These are phyloP conservation scores for Chromis chromis DNA, from an alignment of 2,797 vertebrate species.

Conservation along the genomic window DNA sequence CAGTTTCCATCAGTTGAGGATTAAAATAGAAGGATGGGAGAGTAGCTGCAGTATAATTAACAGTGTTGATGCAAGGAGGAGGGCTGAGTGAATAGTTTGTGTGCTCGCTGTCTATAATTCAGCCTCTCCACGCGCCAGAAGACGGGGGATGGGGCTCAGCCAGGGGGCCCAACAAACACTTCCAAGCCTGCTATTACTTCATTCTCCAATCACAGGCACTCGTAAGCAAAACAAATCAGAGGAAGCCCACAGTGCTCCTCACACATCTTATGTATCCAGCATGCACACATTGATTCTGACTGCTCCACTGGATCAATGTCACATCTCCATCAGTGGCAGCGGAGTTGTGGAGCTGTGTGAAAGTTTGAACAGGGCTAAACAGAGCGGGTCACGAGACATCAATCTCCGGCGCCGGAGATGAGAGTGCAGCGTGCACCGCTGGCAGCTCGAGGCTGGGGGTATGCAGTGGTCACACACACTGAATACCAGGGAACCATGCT, in stretches of 20 bases:
- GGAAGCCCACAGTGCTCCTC: constrained; percentile 23
- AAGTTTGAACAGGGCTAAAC: constrained; percentile 27
- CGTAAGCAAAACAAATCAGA: constrained; percentile 57
- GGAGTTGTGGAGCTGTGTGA: constrained; percentile 1
- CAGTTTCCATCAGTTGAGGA: constrained; percentile 59
- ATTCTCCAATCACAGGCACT: constrained; percentile 57
- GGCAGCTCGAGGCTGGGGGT: constrained; percentile 14
- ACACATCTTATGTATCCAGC: constrained; percentile 17
- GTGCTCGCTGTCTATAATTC: constrained; percentile 74
- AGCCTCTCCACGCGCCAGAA: constrained; percentile 67
- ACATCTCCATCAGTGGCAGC: neutral
- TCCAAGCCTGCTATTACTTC: constrained; percentile 69
- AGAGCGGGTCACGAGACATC: neutral
- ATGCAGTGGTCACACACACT: constrained; percentile 43
- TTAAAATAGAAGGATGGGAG: constrained; percentile 73
- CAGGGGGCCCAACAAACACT: constrained; percentile 59
- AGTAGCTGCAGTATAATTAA: constrained; percentile 75
- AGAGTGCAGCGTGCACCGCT: constrained; percentile 7
- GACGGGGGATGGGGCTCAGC: constrained; percentile 55
- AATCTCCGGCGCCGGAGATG: neutral
- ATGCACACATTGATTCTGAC: constrained; percentile 28
- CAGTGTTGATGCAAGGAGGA: constrained; percentile 57
- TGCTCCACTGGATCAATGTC: constrained; percentile 35
- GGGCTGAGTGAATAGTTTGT: constrained; percentile 66
- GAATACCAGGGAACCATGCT: constrained; percentile 23